These are phyloP conservation scores for Mirounga angustirostris DNA, from an alignment of 2,113 vertebrate genomes.

Conservation along the genomic window DNA sequence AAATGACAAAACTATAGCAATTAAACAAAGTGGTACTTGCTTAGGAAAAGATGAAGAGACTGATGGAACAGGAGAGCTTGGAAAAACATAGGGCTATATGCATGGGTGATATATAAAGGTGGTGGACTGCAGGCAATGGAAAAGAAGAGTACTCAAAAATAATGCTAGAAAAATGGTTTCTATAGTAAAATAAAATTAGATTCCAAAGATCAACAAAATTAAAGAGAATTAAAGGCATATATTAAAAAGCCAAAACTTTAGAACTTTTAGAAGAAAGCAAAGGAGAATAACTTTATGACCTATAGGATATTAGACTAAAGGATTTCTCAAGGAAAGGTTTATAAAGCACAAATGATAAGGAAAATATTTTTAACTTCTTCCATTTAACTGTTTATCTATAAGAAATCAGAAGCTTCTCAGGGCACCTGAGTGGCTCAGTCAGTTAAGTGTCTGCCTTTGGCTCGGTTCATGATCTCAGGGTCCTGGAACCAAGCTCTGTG, in stretches of 20 bases:
- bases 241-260: not conserved
- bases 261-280: not conserved
- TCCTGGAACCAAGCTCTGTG: too few species aligned
- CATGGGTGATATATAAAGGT: not conserved
- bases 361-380: not conserved
- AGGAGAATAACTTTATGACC: not conserved
- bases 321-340: not conserved
- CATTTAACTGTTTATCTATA: not conserved
- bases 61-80: not conserved
- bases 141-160: not conserved
- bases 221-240: not conserved
- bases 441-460: too few species aligned
- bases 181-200: not conserved
- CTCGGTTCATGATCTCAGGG: too few species aligned
- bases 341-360: not conserved
- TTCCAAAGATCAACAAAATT: not conserved
- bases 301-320: not conserved
- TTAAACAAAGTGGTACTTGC: not conserved
- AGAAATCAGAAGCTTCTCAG: not conserved
- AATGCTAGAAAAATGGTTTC: not conserved
- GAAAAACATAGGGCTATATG: not conserved
- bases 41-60: not conserved
- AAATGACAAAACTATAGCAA: conserved; percentile 5
- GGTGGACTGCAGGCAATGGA: not conserved
- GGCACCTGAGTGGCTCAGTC: too few species aligned